Base-by-base conservation (phyloP, 2,113 vertebrate species). In the Caloenas nicobarica region DNA sequence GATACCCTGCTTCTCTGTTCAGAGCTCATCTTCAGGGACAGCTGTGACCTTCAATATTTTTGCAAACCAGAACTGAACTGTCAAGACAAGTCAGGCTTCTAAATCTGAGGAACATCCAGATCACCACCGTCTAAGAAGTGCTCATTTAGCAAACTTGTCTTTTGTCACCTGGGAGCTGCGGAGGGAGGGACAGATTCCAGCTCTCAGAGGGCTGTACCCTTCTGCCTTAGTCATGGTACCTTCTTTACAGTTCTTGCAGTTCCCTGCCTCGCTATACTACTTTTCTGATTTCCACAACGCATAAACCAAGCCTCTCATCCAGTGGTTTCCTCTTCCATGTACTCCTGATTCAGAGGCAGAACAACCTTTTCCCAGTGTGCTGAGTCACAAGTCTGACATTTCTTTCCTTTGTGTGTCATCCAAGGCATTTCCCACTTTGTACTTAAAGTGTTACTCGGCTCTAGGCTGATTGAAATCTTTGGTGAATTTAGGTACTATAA, bases 351-450 rank as follows among this genome's bases (percentile, higher is more conserved):
- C 57, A 42, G 4, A 70, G 74, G 22, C 53, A 91, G 65, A 87
- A 21, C 36, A 62, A 66, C n/a, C 23, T 86, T 93, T 80, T 85
- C 26, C 24, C 54, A 16, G 15, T 56, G 9, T 0, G 1, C 44
- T 79, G 87, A 95, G 61, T 95, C 89, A 91, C 44, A 85, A 53
- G 25, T 60, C 65, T 89, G 65, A 62, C 29, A 48, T 82, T 91
- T 91, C 51, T 81, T 88, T 76, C 33, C 70, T 87, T 81, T 80
- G 21, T 80, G 29, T 85, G 81, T 81, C 62, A 83, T 83, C 28
- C 28, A 46, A 88, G 88, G 36, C 12, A 34, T 89, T 73, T 86
- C 53, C 61, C 34, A 53, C 33, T 76, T 85, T 64, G 33, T 76
- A 13, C 57, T 74, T 50, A 50, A 29, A 29, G 40, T 9, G 3